A percentile compares a stretch with the other conserved stretches of the same genome.
phyloP scores from a whole-genome alignment of 2,888 invertebrate genomes.

The Yponomeuta evonymella region DNA sequence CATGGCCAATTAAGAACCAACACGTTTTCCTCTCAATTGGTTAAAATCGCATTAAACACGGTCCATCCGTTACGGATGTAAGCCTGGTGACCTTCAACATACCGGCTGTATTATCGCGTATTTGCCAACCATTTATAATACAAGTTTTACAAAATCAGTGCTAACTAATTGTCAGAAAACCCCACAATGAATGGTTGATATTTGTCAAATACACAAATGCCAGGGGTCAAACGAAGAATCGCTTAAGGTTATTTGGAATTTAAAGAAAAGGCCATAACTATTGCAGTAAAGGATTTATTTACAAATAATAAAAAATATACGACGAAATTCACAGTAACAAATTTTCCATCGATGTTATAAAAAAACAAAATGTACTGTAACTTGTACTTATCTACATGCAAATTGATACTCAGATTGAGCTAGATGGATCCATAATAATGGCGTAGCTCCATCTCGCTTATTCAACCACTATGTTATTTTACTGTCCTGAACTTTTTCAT shows the following conservation, averaged over 20 bases:
- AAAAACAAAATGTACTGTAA: slow-evolving; percentile 9
- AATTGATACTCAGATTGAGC: not conserved
- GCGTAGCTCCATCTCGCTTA: not conserved
- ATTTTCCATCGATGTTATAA: slow-evolving; percentile 25
- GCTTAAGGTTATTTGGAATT: not conserved
- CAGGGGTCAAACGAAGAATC: too few relatives aligned
- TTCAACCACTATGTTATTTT: not conserved
- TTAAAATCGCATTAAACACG: too few relatives aligned
- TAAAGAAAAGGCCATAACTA: slow-evolving; percentile 19
- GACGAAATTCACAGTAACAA: slow-evolving; percentile 50
- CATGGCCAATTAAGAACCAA: too few relatives aligned
- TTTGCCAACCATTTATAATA: too few relatives aligned
- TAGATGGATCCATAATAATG: not conserved
- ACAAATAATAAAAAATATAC: slow-evolving; percentile 61
- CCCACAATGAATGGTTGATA: too few relatives aligned
- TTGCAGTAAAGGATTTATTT: slow-evolving; percentile 53
- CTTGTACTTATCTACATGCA: slow-evolving; percentile 2
- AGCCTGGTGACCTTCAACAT: too few relatives aligned
- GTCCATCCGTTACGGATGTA: too few relatives aligned
- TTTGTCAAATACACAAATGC: too few relatives aligned
- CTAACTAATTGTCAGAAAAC: too few relatives aligned
- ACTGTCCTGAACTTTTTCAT: not conserved
- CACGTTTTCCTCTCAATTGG: too few relatives aligned
- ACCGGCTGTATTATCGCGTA: too few relatives aligned
- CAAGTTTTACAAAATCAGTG: too few relatives aligned